These are phyloP conservation scores for Condylura cristata DNA, from an alignment of 2,113 vertebrate genomes.

Conservation along the genomic window DNA sequence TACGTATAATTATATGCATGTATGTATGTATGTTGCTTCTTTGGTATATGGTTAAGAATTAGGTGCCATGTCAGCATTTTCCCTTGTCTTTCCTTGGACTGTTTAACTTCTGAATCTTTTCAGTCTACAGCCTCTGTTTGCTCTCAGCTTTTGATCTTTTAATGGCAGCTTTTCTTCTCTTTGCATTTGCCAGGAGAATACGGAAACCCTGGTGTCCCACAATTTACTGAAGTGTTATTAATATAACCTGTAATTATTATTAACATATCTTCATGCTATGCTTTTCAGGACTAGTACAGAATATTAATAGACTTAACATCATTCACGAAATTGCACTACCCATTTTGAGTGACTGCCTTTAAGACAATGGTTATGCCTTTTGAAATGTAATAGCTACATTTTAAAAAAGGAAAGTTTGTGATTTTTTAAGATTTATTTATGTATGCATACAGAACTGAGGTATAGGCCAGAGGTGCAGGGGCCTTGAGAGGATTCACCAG, in stretches of 20 bases:
- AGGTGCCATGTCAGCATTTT: neutral
- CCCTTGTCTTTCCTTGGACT: neutral
- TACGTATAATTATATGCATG: neutral
- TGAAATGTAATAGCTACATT: neutral
- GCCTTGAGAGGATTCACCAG: too few relatives aligned
- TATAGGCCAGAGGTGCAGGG: too few relatives aligned
- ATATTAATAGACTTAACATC: neutral
- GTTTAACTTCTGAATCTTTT: neutral
- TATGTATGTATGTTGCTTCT: neutral
- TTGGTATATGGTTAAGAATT: neutral
- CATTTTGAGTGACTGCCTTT: slow-evolving; percentile 37
- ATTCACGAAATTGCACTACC: slow-evolving; percentile 17
- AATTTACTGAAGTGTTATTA: neutral
- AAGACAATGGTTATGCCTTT: slow-evolving; percentile 39
- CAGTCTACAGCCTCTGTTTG: neutral
- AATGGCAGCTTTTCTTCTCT: slow-evolving; percentile 23
- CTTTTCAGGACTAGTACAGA: neutral
- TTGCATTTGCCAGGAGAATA: slow-evolving; percentile 9
- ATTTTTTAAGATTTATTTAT: too few relatives aligned
- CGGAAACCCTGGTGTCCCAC: neutral
- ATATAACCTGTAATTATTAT: slow-evolving; percentile 41
- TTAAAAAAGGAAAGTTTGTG: neutral
- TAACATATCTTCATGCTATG: slow-evolving; percentile 1
- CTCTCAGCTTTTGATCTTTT: neutral
- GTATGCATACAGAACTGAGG: too few relatives aligned